A percentile compares a stretch with the other conserved stretches of the same genome.
phyloP scores from a whole-genome alignment of 2,113 vertebrate genomes.

The Nannospalax galili region DNA sequence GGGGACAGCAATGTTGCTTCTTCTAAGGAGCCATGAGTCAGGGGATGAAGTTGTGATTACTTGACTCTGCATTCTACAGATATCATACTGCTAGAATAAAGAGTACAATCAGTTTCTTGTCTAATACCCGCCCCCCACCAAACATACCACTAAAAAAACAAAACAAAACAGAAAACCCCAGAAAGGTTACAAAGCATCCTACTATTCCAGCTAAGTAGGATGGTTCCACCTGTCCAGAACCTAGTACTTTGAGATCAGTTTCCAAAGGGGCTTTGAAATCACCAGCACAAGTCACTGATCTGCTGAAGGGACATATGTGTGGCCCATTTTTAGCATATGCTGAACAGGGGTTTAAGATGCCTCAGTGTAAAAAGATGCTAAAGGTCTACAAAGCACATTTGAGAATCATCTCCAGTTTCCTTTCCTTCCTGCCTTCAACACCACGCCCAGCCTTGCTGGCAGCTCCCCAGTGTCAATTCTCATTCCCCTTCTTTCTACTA shows the following conservation, averaged over 20 bases:
- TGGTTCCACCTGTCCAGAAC: neutral
- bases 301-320: conserved; percentile 68
- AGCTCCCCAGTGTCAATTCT: neutral
- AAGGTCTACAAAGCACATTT: neutral
- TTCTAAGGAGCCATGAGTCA: neutral
- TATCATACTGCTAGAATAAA: neutral
- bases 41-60: neutral
- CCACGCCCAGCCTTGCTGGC: neutral
- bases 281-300: conserved; percentile 9
- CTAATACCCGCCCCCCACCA: neutral
- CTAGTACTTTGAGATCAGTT: conserved; percentile 15
- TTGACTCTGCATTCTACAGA: neutral
- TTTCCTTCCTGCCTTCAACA: neutral
- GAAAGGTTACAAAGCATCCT: neutral
- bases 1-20: neutral
- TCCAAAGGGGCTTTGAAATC: conserved; percentile 45
- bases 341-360: conserved; percentile 29
- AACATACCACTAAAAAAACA: neutral
- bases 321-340: conserved; percentile 27
- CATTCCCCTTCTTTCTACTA: neutral
- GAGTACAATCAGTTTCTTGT: neutral
- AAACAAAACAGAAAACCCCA: too few species aligned
- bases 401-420: neutral
- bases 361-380: conserved; percentile 62
- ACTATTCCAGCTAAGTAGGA: conserved; percentile 25